Conservation (phyloP, 2,797 vertebrate species). For the Crocodylus rhombifer region DNA sequence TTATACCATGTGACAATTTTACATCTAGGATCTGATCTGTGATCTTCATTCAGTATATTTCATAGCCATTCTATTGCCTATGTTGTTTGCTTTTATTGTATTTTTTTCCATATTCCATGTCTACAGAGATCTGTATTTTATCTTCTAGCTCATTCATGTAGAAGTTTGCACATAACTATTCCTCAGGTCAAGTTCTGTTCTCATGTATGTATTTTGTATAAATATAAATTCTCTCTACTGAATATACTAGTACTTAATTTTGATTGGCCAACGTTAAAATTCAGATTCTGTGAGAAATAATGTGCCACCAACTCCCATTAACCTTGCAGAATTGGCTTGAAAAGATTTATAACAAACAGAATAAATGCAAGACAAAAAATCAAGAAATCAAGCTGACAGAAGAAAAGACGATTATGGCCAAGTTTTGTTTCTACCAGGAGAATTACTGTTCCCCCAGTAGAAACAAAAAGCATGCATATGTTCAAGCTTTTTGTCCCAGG, state of each 20-base stretch:
- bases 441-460: too few species aligned
- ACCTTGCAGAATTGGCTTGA: background rate
- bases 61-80: background rate
- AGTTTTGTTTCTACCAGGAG: too few species aligned
- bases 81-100: constrained; percentile 8
- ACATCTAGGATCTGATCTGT: constrained; percentile 13
- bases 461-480: too few species aligned
- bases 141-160: background rate
- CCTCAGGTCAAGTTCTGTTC: background rate
- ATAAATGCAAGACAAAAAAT: background rate
- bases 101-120: constrained; percentile 19
- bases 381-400: background rate
- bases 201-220: background rate
- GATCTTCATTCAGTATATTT: background rate
- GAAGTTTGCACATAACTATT: background rate
- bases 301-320: background rate
- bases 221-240: background rate
- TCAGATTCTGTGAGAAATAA: background rate
- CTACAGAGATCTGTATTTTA: background rate
- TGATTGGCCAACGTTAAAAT: background rate
- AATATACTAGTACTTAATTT: background rate
- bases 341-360: background rate
- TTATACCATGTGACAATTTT: constrained; percentile 19
- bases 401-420: background rate
- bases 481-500: too few species aligned